A percentile compares a stretch with the other conserved stretches of the same genome.
phyloP scores from a whole-genome alignment of 92 coral and sea anemone genomes.

The Micromussa lordhowensis region DNA sequence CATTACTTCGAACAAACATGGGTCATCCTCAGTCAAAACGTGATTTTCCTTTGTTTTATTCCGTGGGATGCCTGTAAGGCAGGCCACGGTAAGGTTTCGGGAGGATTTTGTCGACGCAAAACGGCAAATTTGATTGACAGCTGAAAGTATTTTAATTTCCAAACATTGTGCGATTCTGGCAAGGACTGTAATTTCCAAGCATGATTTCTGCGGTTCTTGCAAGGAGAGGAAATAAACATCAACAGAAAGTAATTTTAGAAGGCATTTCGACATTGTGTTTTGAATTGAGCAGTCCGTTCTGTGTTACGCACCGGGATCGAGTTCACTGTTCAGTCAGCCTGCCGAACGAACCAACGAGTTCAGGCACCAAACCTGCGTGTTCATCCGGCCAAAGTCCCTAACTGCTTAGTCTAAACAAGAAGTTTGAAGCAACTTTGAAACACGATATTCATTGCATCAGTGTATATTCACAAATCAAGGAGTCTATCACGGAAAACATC shows the following conservation, averaged over 20 bases:
- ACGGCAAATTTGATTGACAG: background rate
- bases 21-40: background rate
- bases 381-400: conserved; percentile 14
- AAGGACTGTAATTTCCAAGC: no score
- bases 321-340: no score
- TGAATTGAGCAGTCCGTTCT: no score
- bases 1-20: no score
- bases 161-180: background rate
- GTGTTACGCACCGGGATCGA: no score
- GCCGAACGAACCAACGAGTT: no score
- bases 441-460: no score
- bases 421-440: no score
- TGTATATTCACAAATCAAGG: no score
- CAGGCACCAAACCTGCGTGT: conserved; percentile 17
- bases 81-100: no score
- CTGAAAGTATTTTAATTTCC: background rate
- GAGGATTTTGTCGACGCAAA: no score
- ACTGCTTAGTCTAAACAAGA: conserved; percentile 20
- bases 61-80: conserved; percentile 8
- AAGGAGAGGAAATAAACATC: conserved; percentile 10
- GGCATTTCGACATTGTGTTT: conserved; percentile 14
- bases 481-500: no score
- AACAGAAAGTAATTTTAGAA: conserved; percentile 22
- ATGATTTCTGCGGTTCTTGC: conserved; percentile 1
- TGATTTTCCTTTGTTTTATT: background rate